These are phyloP conservation scores for Ranitomeya imitator DNA, from an alignment of 2,113 vertebrate genomes.

Conservation along the genomic window DNA sequence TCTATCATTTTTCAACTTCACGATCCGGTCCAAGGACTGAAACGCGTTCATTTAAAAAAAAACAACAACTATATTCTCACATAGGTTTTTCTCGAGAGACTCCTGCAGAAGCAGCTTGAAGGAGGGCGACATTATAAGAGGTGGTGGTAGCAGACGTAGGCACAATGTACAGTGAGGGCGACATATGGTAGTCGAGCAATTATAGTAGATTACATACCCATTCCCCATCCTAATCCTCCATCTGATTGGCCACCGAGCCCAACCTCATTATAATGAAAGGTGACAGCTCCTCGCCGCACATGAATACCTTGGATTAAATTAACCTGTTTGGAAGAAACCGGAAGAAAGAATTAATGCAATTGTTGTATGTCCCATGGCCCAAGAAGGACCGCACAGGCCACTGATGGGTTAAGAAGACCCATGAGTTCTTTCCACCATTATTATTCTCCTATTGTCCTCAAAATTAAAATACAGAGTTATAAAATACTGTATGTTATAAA, in stretches of 20 bases:
- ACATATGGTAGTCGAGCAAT: constrained; percentile 42
- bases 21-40: background rate
- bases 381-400: background rate
- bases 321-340: background rate
- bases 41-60: too few relatives aligned
- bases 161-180: background rate
- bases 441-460: too few relatives aligned
- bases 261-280: constrained; percentile 10
- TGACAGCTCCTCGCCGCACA: constrained; percentile 5
- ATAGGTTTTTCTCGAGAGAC: background rate
- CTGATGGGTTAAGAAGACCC: too few relatives aligned
- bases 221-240: constrained; percentile 21
- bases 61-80: background rate
- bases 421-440: too few relatives aligned
- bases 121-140: background rate
- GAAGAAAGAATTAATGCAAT: background rate
- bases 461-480: too few relatives aligned
- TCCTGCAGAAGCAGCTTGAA: background rate
- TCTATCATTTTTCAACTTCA: too few relatives aligned
- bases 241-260: constrained; percentile 12
- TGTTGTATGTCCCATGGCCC: background rate
- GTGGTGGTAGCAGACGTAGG: background rate
- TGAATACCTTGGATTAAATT: constrained; percentile 7
- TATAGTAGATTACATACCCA: constrained; percentile 28
- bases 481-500: too few relatives aligned